Evolutionary conservation across 2,888 invertebrate genomes (phyloP), one percentile per base, ranked within the genome.

Genomic region (Amorpha juglandis): DNA sequence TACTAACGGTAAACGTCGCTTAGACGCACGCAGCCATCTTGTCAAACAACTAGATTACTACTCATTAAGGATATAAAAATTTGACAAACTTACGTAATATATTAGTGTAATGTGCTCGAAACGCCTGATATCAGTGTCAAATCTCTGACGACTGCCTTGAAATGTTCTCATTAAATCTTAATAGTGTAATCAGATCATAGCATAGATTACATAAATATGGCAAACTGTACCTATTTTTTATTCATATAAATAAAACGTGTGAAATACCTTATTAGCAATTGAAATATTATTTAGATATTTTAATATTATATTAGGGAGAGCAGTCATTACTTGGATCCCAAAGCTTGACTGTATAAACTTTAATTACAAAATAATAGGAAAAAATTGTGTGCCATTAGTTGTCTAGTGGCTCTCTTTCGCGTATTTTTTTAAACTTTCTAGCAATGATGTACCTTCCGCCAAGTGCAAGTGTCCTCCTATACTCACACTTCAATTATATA

Each of bases 1-100:
- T 70, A 74, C 73, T 86, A 87, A 86, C 85, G 84, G 84, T 80
- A 74, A 65, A 71, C 58, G 71, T 53, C 69, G 71, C 75, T 77
- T 78, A 78, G 75, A 76, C 70, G 73, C 70, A 78, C 74, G 70
- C 62, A 67, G 63, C 55, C 63, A 51, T 63, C 70, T 71, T 73
- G 71, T 71, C 72, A 71, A 75, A 78, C 75, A 73, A 71, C 72
- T 68, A 74, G 76, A 77, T 75, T 75, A 77, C 72, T 76, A 74
- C 70, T 76, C 72, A 78, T 78, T 74, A 77, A 69, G 67, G 67
- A 72, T 70, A 62, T 42, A 51, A 62, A 65, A 51, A 65, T 58
- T 38, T 21, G 58, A 42, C 58, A 9, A 4, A 42, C 58, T 9
- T 35, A 19, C 19, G 38, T 42, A 12, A 42, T 16, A 19, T 55